These are phyloP conservation scores for Teleogryllus occipitalis DNA, from an alignment of 1,140 invertebrate genomes.

Conservation along the genomic window DNA sequence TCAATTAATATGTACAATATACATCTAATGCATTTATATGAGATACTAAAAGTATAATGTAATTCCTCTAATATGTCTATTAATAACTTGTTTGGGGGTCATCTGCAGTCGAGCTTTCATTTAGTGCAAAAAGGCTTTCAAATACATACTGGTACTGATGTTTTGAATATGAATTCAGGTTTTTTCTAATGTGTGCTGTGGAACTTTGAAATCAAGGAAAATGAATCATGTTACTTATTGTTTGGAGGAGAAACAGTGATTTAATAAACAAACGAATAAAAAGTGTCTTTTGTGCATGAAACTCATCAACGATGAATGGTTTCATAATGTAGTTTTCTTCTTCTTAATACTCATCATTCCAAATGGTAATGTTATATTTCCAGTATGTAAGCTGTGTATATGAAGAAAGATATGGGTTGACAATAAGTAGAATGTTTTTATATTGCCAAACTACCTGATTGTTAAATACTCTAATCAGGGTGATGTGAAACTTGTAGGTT, in stretches of 20 bases:
- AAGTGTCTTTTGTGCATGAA: constrained; percentile 11
- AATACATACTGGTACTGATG: constrained; percentile 2
- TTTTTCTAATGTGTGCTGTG: constrained; percentile 19
- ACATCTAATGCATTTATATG: constrained; percentile 8
- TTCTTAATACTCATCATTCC: constrained; percentile 20
- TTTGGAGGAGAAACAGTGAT: constrained; percentile 11
- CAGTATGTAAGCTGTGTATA: constrained; percentile 21
- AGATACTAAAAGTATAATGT: constrained; percentile 7
- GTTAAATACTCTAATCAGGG: constrained; percentile 16
- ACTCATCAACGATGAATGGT: neutral
- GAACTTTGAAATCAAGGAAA: constrained; percentile 12
- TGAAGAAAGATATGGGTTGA: constrained; percentile 19
- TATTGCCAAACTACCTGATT: constrained; percentile 9
- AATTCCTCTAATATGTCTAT: constrained; percentile 10
- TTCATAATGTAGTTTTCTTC: constrained; percentile 16
- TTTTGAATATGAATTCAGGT: constrained; percentile 15
- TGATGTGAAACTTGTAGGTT: constrained; percentile 15
- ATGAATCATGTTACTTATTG: constrained; percentile 12
- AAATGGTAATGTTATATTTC: constrained; percentile 14
- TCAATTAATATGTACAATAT: constrained; percentile 9
- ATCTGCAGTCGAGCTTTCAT: constrained; percentile 12
- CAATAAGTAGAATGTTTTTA: constrained; percentile 20
- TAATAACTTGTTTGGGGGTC: neutral
- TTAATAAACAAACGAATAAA: constrained; percentile 15
- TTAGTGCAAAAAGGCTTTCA: constrained; percentile 15